Evolutionary conservation across 2,888 invertebrate species (phyloP).

Genomic region (Actias luna): DNA sequence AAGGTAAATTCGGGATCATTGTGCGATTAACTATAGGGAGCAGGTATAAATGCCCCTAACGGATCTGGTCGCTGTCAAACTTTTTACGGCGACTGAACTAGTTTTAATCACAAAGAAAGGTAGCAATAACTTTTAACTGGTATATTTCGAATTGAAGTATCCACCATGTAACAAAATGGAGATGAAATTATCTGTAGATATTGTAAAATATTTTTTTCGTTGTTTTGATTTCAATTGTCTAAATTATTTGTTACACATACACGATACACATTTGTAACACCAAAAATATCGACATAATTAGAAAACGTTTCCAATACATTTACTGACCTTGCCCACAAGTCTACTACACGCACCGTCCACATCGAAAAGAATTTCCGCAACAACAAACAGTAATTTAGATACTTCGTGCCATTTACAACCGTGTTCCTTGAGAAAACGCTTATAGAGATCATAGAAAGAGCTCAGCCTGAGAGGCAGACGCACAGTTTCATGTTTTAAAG

Average conservation of each 20-base stretch:
- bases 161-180: neutral
- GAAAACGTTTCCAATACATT: neutral
- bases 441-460: slow-evolving; percentile 73
- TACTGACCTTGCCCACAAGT: slow-evolving; percentile 74
- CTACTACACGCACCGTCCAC: slow-evolving; percentile 69
- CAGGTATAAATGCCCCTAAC: slow-evolving; percentile 56
- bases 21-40: slow-evolving; percentile 32
- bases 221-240: neutral
- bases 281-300: neutral
- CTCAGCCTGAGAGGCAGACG: slow-evolving; percentile 58
- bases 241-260: neutral
- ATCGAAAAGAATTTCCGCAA: slow-evolving; percentile 74
- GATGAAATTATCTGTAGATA: neutral
- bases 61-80: slow-evolving; percentile 33
- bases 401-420: slow-evolving; percentile 77
- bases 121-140: slow-evolving; percentile 10
- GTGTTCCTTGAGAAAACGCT: slow-evolving; percentile 74
- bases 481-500: slow-evolving; percentile 54
- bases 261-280: neutral
- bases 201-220: neutral
- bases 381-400: slow-evolving; percentile 66
- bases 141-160: neutral
- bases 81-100: slow-evolving; percentile 6
- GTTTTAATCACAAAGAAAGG: slow-evolving; percentile 5
- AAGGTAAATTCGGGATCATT: slow-evolving; percentile 36